Conservation (phyloP, 2,797 vertebrate species). For the Microctenopoma stevenorrisi region DNA sequence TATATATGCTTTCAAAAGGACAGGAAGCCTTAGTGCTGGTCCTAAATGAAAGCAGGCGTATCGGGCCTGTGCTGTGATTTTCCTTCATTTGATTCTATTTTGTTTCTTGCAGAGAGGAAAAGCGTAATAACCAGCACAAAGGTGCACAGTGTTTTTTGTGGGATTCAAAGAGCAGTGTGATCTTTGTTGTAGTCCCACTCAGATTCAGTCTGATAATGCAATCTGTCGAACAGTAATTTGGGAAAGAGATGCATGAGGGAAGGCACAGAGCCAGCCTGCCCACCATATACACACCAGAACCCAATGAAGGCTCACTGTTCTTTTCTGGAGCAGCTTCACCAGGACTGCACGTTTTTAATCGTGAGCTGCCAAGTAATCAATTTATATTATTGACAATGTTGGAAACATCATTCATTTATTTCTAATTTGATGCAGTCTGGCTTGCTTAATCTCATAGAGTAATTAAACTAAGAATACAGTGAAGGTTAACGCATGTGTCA, state of each 20-base stretch:
- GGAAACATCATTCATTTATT: conserved; percentile 37
- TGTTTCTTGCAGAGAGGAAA: conserved; percentile 53
- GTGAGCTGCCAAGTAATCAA: conserved; percentile 40
- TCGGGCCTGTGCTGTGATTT: conserved; percentile 35
- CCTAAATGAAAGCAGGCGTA: conserved; percentile 58
- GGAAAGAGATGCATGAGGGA: conserved; percentile 36
- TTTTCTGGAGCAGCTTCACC: conserved; percentile 44
- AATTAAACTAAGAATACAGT: conserved; percentile 36
- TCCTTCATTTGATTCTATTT: conserved; percentile 46
- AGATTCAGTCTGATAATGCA: conserved; percentile 44
- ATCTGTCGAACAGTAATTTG: conserved; percentile 52
- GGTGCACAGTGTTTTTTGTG: conserved; percentile 31
- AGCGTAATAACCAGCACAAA: conserved; percentile 34
- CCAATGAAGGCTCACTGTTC: conserved; percentile 54
- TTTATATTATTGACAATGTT: conserved; percentile 50
- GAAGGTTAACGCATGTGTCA: conserved; percentile 60
- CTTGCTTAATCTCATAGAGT: conserved; percentile 43
- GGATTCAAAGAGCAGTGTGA: conserved; percentile 34
- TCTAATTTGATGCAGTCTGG: conserved; percentile 41
- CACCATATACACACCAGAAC: conserved; percentile 56
- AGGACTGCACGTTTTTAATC: conserved; percentile 53
- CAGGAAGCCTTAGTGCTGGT: conserved; percentile 19
- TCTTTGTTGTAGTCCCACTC: conserved; percentile 49
- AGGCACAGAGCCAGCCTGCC: conserved; percentile 39
- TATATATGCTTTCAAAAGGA: conserved; percentile 20